Base-by-base conservation (phyloP, 2,888 invertebrate species). In the Uloborus plumipes region DNA sequence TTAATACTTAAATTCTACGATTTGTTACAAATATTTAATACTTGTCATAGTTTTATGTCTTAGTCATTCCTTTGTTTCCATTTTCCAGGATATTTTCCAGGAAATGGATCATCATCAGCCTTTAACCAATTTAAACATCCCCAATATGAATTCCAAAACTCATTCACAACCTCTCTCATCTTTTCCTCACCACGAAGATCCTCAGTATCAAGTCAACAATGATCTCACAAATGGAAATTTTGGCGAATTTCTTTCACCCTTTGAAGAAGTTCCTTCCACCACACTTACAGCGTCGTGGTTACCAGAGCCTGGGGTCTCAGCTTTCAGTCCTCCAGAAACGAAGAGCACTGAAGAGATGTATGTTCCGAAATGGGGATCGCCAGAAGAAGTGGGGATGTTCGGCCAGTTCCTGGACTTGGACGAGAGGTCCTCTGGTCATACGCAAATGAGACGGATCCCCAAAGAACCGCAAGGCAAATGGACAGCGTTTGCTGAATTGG, bases 361-460 rank as follows among this genome's bases (percentile, higher is more conserved):
- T 16, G 15, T 26, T 16, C 67, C 67, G 11, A 20, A 67, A 1
- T 80, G 80, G 80, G 80, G 80, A 2, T 16, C 26, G 20, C 73
- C 69, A 7, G 74, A 74, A 18, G 80, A 80, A 20, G 80, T 80
- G 6, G 80, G 73, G 2, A 67, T 62, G 39, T 80, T 80, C 39
- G 80, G 80, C 1, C 53, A 58, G 11, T 80, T 80, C 50, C 53
- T 74, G 0, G 74, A 73, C 39, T 20, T 69, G 15, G 80, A 74
- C 2, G 76, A 51, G 2, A n/a, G 62, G 15, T 14, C 22, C 49
- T 1, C 79, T 67, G 9, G 18, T 59, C 11, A 50, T 18, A 18
- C 49, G 15, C 53, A 39, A 61, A 61, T 11, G 50, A 73, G 50
- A n/a, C 47, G 55, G 22, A 18, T n/a, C 2, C 65, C 65, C 0